Evolutionary conservation across 2,113 vertebrate genomes (phyloP).

Genomic region (western clawed frog (Xenopus tropicalis)): UCB_Xtro_10.0 CM004445.2:94867001-94867500

Average conservation of each 20-base stretch:
- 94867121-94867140: no score
- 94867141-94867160: no score
- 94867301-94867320: conserved; percentile 48
- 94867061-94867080: no score
- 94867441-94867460: conserved; percentile 68
- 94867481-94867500: no score
- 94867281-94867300: no score
- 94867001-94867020: no score
- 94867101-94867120: no score
- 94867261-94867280: no score
- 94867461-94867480: no score
- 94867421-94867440: conserved; percentile 66
- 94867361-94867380: conserved; percentile 67
- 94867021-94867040: no score
- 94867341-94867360: conserved; percentile 64
- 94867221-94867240: conserved; percentile 62
- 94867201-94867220: conserved; percentile 66
- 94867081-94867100: no score
- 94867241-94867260: conserved; percentile 61
- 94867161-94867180: conserved; percentile 60
- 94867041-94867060: no score
- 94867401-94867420: conserved; percentile 55
- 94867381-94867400: fast-evolving
- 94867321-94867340: conserved; percentile 65
- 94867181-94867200: conserved; percentile 8